phyloP scores from a whole-genome alignment of 2,888 invertebrate genomes.

The Nezara viridula region DNA sequence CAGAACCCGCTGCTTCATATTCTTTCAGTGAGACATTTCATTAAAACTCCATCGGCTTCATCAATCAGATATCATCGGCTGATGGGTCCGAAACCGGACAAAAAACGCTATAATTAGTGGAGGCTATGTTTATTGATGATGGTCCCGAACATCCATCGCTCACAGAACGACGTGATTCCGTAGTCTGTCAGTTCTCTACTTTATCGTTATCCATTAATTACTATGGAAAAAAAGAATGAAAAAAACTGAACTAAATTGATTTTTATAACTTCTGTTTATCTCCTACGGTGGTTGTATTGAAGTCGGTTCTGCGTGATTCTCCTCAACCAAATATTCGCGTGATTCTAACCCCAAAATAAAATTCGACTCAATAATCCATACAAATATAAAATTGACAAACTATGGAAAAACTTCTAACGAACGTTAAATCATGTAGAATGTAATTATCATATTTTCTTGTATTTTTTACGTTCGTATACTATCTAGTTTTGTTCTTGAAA shows the following conservation, averaged over 20 bases:
- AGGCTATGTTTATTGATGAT: conserved; percentile 18
- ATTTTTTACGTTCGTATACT: no score
- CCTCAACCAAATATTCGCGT: background rate
- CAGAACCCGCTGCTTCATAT: background rate
- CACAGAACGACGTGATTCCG: background rate
- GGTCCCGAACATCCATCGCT: conserved; percentile 4
- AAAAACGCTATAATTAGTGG: conserved; percentile 22
- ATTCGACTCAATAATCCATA: background rate
- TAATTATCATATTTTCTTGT: no score
- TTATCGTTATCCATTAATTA: conserved; percentile 41
- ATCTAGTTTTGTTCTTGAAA: no score
- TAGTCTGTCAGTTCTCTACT: conserved; percentile 2
- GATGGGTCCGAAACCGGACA: conserved; percentile 5
- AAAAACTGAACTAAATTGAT: conserved; percentile 19
- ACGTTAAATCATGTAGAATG: no score
- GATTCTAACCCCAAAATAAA: background rate
- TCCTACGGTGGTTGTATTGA: background rate
- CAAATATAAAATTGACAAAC: background rate
- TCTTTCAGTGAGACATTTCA: conserved; percentile 19
- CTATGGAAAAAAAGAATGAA: background rate
- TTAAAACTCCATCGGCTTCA: conserved; percentile 30
- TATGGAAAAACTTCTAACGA: no score
- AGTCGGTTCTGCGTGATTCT: background rate
- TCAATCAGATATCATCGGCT: conserved; percentile 9
- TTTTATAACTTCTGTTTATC: conserved; percentile 10